These are phyloP conservation scores for Tragelaphus scriptus DNA, from an alignment of 2,113 vertebrate species.

Conservation along the genomic window DNA sequence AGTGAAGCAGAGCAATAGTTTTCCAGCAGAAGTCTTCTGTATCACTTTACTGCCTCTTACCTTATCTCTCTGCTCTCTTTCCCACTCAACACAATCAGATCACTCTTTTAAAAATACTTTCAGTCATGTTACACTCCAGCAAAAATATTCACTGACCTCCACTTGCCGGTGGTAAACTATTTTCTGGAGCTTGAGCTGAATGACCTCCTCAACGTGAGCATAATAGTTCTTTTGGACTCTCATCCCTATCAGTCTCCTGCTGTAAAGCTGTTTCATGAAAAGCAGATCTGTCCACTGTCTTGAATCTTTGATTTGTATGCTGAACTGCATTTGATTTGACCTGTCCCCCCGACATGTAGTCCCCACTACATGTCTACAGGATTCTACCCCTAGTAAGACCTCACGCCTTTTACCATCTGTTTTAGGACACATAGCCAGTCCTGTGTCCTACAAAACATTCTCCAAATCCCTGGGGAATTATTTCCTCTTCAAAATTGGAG, in stretches of 20 bases:
- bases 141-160: background rate
- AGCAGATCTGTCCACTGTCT: background rate
- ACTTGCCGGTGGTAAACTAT: background rate
- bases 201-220: background rate
- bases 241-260: background rate
- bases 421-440: background rate
- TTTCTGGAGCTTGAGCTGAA: background rate
- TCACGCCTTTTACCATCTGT: background rate
- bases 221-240: background rate
- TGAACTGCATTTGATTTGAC: background rate
- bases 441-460: background rate
- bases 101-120: background rate
- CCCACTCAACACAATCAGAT: background rate
- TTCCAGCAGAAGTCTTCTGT: background rate
- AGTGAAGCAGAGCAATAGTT: background rate
- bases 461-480: background rate
- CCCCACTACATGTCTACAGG: background rate
- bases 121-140: background rate
- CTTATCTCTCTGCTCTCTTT: background rate
- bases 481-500: background rate
- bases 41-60: background rate
- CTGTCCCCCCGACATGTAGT: too few species aligned
- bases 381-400: fast-evolving
- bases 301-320: background rate
- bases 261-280: background rate